These are phyloP conservation scores for Xenops minutus DNA, from an alignment of 2,797 vertebrate genomes.

Conservation along the genomic window DNA sequence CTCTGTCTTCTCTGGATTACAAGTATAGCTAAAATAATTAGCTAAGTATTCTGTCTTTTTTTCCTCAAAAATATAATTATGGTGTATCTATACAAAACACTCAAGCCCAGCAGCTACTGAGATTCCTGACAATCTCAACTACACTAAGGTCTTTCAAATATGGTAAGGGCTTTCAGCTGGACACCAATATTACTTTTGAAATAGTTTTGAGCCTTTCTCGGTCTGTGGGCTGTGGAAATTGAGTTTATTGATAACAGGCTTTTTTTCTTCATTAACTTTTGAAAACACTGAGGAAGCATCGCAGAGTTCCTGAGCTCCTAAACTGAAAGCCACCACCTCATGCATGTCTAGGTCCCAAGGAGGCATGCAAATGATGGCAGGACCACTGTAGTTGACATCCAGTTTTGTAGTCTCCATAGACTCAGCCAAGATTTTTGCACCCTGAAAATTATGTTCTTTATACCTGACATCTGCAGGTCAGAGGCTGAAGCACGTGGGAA, in stretches of 20 bases:
- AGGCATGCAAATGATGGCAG: background rate
- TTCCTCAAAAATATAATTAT: background rate
- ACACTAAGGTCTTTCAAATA: background rate
- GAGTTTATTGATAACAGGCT: background rate
- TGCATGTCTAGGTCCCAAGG: background rate
- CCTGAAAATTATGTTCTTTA: background rate
- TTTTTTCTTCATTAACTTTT: background rate
- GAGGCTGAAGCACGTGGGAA: background rate
- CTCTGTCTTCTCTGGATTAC: background rate
- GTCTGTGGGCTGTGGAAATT: background rate
- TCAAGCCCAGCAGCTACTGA: background rate
- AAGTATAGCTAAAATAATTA: background rate
- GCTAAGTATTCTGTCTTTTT: background rate
- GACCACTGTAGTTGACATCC: fast-evolving
- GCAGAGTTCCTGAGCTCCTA: background rate
- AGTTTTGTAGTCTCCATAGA: background rate
- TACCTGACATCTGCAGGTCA: background rate
- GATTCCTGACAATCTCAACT: background rate
- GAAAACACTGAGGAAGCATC: background rate
- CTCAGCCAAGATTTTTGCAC: background rate
- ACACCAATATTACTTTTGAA: background rate
- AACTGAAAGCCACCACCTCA: background rate
- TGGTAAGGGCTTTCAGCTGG: background rate
- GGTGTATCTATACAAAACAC: background rate
- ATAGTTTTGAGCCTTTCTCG: background rate